These are phyloP conservation scores for Pipra filicauda DNA, from an alignment of 2,113 vertebrate genomes.

Conservation along the genomic window DNA sequence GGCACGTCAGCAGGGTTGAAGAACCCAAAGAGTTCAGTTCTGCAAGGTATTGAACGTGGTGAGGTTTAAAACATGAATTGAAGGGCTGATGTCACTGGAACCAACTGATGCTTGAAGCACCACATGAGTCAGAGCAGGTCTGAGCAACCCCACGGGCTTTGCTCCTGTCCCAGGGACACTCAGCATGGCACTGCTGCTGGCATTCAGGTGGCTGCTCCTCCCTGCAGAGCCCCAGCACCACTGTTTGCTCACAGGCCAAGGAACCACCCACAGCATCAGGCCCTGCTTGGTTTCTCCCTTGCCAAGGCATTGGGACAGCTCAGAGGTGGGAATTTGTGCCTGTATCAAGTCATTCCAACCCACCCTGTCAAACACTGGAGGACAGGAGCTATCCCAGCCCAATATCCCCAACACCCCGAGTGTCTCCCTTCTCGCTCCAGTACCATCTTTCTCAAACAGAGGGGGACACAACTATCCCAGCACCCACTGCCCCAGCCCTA, in stretches of 20 bases:
- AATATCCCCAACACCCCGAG: fast-evolving
- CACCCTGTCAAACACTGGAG: background rate
- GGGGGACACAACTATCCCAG: background rate
- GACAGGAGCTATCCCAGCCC: background rate
- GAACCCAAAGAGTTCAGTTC: background rate
- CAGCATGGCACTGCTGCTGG: background rate
- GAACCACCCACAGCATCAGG: background rate
- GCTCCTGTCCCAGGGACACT: background rate
- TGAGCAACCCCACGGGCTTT: fast-evolving
- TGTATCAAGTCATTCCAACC: background rate
- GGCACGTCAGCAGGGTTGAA: background rate
- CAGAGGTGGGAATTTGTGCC: fast-evolving
- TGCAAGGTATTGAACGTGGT: fast-evolving
- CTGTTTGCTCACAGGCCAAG: background rate
- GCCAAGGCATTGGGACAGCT: background rate
- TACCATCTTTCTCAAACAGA: background rate
- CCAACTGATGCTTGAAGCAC: fast-evolving
- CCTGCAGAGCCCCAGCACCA: background rate
- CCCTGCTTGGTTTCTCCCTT: background rate
- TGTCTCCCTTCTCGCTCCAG: background rate
- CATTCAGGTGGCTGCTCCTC: background rate
- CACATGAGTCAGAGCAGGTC: background rate
- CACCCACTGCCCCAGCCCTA: background rate
- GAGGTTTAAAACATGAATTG: background rate
- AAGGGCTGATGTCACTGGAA: background rate